phyloP scores from a whole-genome alignment of 2,797 vertebrate genomes.

The Acanthornis magna region DNA sequence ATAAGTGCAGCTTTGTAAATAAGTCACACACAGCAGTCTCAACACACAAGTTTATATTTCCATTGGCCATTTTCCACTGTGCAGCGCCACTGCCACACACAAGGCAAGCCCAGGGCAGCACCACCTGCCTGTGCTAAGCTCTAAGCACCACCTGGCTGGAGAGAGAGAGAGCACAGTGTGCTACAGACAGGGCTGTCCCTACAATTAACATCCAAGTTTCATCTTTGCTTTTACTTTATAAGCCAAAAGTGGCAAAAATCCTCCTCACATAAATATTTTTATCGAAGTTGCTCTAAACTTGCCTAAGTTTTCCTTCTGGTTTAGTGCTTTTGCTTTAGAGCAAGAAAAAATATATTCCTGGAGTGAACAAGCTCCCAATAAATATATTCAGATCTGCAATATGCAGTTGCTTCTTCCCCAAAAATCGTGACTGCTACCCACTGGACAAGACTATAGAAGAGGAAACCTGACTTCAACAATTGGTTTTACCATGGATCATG shows the following conservation, averaged over 20 bases:
- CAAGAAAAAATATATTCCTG: not conserved
- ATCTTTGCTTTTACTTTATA: not conserved
- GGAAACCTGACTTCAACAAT: not conserved
- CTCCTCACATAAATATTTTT: not conserved
- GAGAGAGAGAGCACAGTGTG: not conserved
- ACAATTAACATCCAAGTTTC: not conserved
- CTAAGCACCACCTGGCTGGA: not conserved
- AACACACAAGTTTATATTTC: not conserved
- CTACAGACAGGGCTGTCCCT: not conserved
- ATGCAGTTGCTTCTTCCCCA: not conserved
- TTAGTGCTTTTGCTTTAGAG: not conserved
- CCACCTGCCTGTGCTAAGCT: rapidly evolving
- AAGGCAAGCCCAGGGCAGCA: not conserved
- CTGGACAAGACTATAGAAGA: not conserved
- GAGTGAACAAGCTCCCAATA: not conserved
- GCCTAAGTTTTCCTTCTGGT: not conserved
- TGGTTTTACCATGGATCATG: not conserved
- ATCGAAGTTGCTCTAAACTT: not conserved
- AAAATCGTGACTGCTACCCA: rapidly evolving
- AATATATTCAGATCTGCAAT: not conserved
- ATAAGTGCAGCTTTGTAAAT: not conserved
- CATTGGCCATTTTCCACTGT: not conserved
- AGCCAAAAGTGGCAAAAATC: not conserved
- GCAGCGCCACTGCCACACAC: not conserved
- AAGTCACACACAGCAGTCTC: not conserved